Evolutionary conservation across 2,888 invertebrate genomes (phyloP), one percentile per base, ranked within the genome.

Genomic region (Lathronympha strigana): DNA sequence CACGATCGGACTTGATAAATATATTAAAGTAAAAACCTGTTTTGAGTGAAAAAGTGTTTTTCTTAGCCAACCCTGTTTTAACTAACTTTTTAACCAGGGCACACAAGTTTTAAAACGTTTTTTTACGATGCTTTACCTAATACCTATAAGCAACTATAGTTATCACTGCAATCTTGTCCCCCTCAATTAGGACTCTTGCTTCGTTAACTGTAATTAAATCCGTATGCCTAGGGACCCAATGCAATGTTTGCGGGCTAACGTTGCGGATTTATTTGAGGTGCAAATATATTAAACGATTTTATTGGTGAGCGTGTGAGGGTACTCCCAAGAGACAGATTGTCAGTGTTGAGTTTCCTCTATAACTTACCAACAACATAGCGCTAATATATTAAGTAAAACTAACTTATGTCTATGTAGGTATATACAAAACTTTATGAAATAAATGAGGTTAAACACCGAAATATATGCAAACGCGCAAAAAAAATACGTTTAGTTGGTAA

Each of bases 221-320:
- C 51, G 50, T 50, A 31, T 58, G 21, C 13, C 19, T n/a, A 38
- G 49, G 6, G 21, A 31, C 25, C 28, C 31, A 15, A 33, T 40
- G 38, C 49, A 49, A 55, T 53, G 40, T 58, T 64, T 64, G 51
- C 53, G 13, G 54, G 47, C 28, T 61, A 36, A 60, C 58, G 45
- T 53, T 49, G 51, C 6, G 51, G 33, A 55, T 67, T 63, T 60
- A 60, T 61, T 63, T 66, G 57, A 58, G 53, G 57, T 47, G 66
- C 57, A 72, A 64, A 64, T 64, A 64, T 51, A 64, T 64, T 64
- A 64, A 64, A 53, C 58, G 58, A 64, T 60, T 64, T 64, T 64
- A 64, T 62, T 62, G 53, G 51, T 45, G 36, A 43, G 43, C 15
- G 45, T 19, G 36, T 19, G 43, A 45, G 64, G 53, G 43, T 47